Evolutionary conservation across 2,797 vertebrate genomes (phyloP).

Genomic region (Cynodonichthys magdalenae): DNA sequence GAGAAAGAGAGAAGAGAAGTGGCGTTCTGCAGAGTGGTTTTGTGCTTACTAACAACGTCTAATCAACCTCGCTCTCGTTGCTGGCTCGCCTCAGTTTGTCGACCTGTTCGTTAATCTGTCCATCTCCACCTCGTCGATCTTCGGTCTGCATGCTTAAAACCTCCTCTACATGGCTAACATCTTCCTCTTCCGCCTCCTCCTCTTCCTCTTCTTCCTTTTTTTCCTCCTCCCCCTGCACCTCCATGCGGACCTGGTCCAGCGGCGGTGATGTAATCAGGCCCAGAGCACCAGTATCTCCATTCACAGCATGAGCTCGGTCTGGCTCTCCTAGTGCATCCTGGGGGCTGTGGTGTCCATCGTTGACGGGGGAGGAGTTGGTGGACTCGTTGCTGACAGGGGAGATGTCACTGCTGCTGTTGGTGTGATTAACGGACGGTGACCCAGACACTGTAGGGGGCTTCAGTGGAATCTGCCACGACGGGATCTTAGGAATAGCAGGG

Average conservation of each 20-base stretch:
- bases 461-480: slow-evolving; percentile 95
- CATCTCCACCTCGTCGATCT: slow-evolving; percentile 92
- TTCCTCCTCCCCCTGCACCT: slow-evolving; percentile 92
- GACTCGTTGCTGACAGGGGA: slow-evolving; percentile 96
- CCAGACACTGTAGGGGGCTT: slow-evolving; percentile 85
- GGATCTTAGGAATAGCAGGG: slow-evolving; percentile 92
- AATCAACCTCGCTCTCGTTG: slow-evolving; percentile 94
- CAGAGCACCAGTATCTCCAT: slow-evolving; percentile 52
- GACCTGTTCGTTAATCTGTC: slow-evolving; percentile 97
- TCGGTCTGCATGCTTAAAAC: slow-evolving; percentile 88
- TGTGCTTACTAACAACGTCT: slow-evolving; percentile 58
- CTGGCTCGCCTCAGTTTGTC: slow-evolving; percentile 95
- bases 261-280: slow-evolving; percentile 56
- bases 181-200: slow-evolving; percentile 74
- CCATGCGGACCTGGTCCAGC: slow-evolving; percentile 93
- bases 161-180: slow-evolving; percentile 74
- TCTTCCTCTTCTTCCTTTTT: slow-evolving; percentile 70
- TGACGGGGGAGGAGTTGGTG: slow-evolving; percentile 85
- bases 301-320: slow-evolving; percentile 78
- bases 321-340: slow-evolving; percentile 79
- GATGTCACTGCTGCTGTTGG: slow-evolving; percentile 98
- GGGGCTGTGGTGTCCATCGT: slow-evolving; percentile 87
- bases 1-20: slow-evolving; percentile 46
- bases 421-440: slow-evolving; percentile 83
- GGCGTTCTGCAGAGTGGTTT: slow-evolving; percentile 41